phyloP scores from a whole-genome alignment of 2,888 invertebrate genomes.

The Lepidonotus clava region DNA sequence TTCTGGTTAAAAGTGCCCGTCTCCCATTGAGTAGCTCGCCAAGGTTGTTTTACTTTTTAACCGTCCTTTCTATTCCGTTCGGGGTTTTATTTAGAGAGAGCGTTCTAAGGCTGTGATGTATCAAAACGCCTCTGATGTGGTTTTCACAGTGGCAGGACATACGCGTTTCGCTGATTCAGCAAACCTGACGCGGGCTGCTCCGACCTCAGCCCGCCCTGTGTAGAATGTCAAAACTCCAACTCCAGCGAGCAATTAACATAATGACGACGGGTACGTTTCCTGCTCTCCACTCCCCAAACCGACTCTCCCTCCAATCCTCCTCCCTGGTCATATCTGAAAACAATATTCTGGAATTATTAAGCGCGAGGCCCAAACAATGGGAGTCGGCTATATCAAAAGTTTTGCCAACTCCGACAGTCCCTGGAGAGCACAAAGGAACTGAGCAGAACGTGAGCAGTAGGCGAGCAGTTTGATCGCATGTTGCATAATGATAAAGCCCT shows the following conservation, averaged over 20 bases:
- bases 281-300: too few species aligned
- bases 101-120: too few species aligned
- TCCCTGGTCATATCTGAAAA: neutral
- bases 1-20: too few species aligned
- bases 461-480: neutral
- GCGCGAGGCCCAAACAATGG: neutral
- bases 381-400: conserved; percentile 9
- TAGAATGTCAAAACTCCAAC: neutral
- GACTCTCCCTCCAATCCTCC: too few species aligned
- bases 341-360: too few species aligned
- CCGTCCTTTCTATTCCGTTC: too few species aligned
- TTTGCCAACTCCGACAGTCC: neutral
- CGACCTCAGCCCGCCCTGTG: neutral
- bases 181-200: too few species aligned
- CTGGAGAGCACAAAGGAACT: neutral
- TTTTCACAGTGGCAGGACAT: too few species aligned
- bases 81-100: too few species aligned
- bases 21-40: too few species aligned
- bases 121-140: too few species aligned
- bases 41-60: too few species aligned
- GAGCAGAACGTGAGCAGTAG: neutral
- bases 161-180: neutral
- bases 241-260: neutral
- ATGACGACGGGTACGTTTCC: neutral
- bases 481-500: neutral